Percentiles rank a stretch among this genome's conserved stretches.
Evolutionary conservation across 2,888 invertebrate genomes (phyloP).

Genomic region (Caenorhabditis sp.): DNA sequence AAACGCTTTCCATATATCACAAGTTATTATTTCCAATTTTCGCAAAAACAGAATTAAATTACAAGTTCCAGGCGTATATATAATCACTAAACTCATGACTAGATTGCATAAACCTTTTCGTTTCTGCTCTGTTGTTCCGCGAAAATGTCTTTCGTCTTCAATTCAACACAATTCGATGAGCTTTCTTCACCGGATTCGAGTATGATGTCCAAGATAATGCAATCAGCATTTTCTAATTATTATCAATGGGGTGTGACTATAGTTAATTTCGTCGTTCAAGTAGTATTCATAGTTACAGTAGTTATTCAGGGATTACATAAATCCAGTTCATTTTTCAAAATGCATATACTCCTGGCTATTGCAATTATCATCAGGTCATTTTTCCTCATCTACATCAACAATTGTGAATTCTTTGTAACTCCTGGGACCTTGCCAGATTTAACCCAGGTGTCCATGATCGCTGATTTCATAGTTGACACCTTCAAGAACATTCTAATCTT

Average conservation of each 20-base stretch:
- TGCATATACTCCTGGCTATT: background rate
- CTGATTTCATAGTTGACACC: background rate
- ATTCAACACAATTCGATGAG: background rate
- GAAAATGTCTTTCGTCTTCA: background rate
- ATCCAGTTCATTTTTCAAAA: background rate
- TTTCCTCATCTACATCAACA: background rate
- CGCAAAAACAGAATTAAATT: too few species aligned
- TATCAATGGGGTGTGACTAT: background rate
- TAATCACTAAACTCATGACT: too few species aligned
- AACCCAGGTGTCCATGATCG: background rate
- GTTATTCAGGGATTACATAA: background rate
- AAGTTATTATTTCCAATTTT: too few species aligned
- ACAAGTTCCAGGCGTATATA: too few species aligned
- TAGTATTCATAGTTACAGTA: background rate
- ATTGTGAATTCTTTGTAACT: background rate
- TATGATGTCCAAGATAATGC: background rate
- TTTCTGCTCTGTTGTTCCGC: background rate
- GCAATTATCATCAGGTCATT: background rate
- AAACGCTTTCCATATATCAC: too few species aligned
- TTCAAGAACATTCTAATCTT: background rate
- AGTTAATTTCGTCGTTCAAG: background rate
- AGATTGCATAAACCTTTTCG: too few species aligned
- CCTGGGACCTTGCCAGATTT: background rate
- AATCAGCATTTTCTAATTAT: background rate
- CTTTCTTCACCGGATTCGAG: background rate